Evolutionary conservation across 1,140 invertebrate species (phyloP), one percentile per base, ranked within the genome.

Genomic region (Hylaeus anthracinus): DNA sequence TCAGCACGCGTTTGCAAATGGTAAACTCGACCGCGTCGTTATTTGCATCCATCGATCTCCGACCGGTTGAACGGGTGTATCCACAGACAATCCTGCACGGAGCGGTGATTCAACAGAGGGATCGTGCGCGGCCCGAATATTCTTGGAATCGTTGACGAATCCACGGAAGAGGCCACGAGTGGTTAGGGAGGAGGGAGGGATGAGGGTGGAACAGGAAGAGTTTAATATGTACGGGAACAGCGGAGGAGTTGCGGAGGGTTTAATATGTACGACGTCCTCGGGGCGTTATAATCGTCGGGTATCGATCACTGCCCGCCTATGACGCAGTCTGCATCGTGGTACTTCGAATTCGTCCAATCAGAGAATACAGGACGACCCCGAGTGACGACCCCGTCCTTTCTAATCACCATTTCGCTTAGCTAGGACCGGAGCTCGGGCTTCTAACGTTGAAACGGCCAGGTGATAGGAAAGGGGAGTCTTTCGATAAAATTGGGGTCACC

Each of bases 191-290:
- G 10, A 1, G 4, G 0, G 14, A 9, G 4, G 51, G 5, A 14
- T 26, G 37, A 37, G n/a, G 10, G 45, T 9, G 26, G 9, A 45
- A 63, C 43, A 26, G 45, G 12, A 53, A 37, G 66, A 67, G 61
- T 56, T 56, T 63, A 37, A 66, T 53, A 51, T n/a, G 39, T 15
- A 51, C 51, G 63, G 26, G 15, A 61, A 37, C 10, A 55, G 37
- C 45, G 41, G 53, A 14, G 12, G 66, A 63, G 63, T 75, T n/a
- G 73, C 51, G 9, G 70, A 81, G 74, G 66, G 75, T 82, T 86
- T 82, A 85, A 86, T 86, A 86, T 82, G 83, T 82, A 82, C 79
- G 75, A 86, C 75, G n/a, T 86, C 85, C 83, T 83, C 75, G 53
- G 76, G 83, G 83, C 85, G 85, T 86, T 80, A 80, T 83, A 86